Percentiles rank a stretch among this genome's conserved stretches.
Conservation (phyloP, 2,888 invertebrate genomes). For the Chrysina gloriosa region DNA sequence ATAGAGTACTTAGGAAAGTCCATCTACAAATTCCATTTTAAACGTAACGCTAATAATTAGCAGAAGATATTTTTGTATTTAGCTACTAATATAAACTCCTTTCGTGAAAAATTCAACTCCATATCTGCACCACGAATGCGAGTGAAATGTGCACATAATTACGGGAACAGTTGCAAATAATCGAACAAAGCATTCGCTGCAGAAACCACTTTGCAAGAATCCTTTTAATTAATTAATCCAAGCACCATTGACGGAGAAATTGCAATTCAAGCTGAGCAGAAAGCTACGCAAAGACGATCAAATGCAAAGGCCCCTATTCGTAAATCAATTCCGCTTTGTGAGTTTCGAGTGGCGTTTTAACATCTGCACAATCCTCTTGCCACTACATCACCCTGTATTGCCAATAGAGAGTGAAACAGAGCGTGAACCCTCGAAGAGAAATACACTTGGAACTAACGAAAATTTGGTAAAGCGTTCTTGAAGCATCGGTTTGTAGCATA, state of each 20-base stretch:
- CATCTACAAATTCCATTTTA: neutral
- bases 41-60: neutral
- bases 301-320: slow-evolving; percentile 6
- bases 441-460: neutral
- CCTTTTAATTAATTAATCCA: slow-evolving; percentile 28
- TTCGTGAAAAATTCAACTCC: neutral
- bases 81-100: neutral
- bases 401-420: neutral
- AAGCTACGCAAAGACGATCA: neutral
- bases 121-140: neutral
- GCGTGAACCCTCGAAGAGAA: neutral
- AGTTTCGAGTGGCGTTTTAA: slow-evolving; percentile 21
- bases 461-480: neutral
- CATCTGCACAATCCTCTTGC: slow-evolving; percentile 19
- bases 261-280: neutral
- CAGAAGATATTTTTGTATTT: neutral
- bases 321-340: slow-evolving; percentile 23
- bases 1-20: neutral
- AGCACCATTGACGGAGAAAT: slow-evolving; percentile 20
- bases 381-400: slow-evolving; percentile 3
- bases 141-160: slow-evolving; percentile 3
- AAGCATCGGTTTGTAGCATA: neutral
- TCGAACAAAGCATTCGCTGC: slow-evolving; percentile 6
- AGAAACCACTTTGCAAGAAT: slow-evolving; percentile 7
- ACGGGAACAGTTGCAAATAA: neutral